A percentile compares a stretch with the other conserved stretches of the same genome.
Conservation (phyloP, 2,113 vertebrate genomes). For the Atlantisia rogersi region DNA sequence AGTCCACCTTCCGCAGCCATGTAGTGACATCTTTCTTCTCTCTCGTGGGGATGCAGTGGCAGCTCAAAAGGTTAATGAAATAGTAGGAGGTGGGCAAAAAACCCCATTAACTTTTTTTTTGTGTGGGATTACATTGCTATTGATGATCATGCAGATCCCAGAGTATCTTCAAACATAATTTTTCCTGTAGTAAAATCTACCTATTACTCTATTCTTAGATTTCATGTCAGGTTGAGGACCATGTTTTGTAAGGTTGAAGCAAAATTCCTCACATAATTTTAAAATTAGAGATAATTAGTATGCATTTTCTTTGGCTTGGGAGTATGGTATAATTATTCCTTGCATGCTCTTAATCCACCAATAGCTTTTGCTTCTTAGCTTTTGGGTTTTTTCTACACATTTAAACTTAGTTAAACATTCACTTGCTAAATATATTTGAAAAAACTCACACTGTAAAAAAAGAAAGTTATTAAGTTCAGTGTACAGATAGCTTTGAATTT, state of each 20-base stretch:
- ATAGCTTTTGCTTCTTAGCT: background rate
- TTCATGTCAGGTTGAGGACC: background rate
- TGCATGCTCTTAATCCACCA: background rate
- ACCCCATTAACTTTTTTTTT: background rate
- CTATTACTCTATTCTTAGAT: background rate
- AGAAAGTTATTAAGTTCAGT: background rate
- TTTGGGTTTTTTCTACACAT: background rate
- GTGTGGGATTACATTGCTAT: background rate
- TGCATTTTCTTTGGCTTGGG: background rate
- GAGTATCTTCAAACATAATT: background rate
- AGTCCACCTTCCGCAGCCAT: background rate
- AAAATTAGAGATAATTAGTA: background rate
- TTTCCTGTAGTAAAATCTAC: background rate
- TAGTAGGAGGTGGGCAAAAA: background rate
- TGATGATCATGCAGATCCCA: background rate
- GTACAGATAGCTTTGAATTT: background rate
- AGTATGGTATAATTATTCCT: background rate
- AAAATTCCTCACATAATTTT: constrained; percentile 1
- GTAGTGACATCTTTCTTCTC: background rate
- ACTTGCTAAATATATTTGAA: background rate
- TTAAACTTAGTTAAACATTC: background rate
- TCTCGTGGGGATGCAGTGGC: background rate
- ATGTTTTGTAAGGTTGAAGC: background rate
- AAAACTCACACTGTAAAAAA: background rate
- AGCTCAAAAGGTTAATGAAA: background rate